These are phyloP conservation scores for Lasioglossum marginatum DNA, from an alignment of 2,888 invertebrate genomes.

Conservation along the genomic window DNA sequence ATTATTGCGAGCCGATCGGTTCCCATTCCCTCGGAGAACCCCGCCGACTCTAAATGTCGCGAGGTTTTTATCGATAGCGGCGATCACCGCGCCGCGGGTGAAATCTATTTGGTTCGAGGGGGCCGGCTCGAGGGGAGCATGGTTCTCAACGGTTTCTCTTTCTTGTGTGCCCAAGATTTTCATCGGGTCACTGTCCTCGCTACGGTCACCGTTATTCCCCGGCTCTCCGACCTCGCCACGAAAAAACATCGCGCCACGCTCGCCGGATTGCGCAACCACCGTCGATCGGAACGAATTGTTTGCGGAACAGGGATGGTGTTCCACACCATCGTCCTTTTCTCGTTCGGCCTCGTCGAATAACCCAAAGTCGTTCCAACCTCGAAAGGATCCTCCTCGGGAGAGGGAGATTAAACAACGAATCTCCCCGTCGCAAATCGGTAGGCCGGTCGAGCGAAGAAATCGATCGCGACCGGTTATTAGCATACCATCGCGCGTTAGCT, in stretches of 20 bases:
- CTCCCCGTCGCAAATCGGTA: not conserved
- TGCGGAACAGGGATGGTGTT: not conserved
- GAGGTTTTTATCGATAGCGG: constrained; percentile 55
- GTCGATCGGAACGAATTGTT: constrained; percentile 11
- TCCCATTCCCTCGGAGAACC: not conserved
- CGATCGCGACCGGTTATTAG: constrained; percentile 52
- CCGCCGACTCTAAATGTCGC: constrained; percentile 48
- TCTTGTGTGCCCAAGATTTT: constrained; percentile 71
- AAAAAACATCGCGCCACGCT: constrained; percentile 59
- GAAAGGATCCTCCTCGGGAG: not conserved
- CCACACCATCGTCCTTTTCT: not conserved
- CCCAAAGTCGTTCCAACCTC: not conserved
- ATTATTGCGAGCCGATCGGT: constrained; percentile 1
- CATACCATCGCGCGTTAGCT: constrained; percentile 46
- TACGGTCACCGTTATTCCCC: constrained; percentile 72
- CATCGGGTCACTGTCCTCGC: constrained; percentile 75
- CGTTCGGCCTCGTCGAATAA: not conserved
- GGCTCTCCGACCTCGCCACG: constrained; percentile 67
- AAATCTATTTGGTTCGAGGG: constrained; percentile 68
- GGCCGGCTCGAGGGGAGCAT: constrained; percentile 37
- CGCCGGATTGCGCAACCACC: constrained; percentile 52
- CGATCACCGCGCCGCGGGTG: constrained; percentile 55
- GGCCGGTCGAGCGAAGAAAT: constrained; percentile 43
- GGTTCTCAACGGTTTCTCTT: constrained; percentile 72
- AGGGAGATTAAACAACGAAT: not conserved